Evolutionary conservation across 2,113 vertebrate genomes (phyloP).

Genomic region (Lichenostomus cassidix): DNA sequence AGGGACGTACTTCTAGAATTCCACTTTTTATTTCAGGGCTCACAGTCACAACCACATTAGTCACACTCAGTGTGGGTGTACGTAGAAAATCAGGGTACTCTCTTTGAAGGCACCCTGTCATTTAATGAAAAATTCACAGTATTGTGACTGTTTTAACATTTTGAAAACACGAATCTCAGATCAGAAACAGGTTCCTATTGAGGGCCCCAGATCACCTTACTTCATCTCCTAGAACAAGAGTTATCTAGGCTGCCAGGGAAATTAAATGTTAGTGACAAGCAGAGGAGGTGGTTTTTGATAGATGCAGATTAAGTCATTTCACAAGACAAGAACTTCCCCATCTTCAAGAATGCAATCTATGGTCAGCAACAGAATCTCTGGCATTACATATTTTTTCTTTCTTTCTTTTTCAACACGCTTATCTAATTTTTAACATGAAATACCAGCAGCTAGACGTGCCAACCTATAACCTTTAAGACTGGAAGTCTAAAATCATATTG

Average conservation of each 20-base stretch:
- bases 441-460: background rate
- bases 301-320: background rate
- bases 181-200: background rate
- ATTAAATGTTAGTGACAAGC: background rate
- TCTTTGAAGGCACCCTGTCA: background rate
- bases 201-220: background rate
- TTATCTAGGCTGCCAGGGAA: background rate
- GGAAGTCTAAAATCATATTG: background rate
- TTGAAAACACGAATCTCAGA: background rate
- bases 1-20: background rate
- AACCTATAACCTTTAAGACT: background rate
- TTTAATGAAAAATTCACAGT: constrained; percentile 7
- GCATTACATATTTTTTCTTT: background rate
- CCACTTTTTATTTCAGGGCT: background rate
- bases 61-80: background rate
- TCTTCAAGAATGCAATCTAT: background rate
- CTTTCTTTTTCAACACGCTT: background rate
- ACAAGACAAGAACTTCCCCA: background rate
- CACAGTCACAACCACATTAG: constrained; percentile 17
- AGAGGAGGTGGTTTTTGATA: background rate
- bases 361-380: background rate
- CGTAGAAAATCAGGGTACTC: background rate
- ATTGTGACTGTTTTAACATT: background rate
- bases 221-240: background rate
- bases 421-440: background rate